Base-by-base conservation (phyloP, 35 echinoderm and acorn worm species). In the Holothuria glaberrima region DNA sequence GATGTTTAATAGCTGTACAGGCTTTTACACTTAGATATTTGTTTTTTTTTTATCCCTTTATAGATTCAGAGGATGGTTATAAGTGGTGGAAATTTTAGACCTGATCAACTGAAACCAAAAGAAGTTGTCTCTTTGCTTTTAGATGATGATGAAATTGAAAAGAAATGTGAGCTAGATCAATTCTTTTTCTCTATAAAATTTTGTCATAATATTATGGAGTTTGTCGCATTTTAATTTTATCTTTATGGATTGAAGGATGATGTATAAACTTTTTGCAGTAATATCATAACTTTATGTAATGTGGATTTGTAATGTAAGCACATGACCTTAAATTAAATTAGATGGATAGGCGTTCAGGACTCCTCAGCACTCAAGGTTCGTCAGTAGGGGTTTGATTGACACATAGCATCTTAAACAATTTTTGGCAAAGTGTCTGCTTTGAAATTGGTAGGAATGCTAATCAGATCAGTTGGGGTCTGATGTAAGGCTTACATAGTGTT, bases 21-120 rank as follows among this genome's bases (percentile, higher is more conserved):
- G 36, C 7, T 4, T 41, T 41, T 7, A 41, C 36, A 20, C 4
- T 78, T 25, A 48, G 30, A 16, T 59, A 68, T 48, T 21, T 72
- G 9, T 2, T 62, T 73, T 60, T 5, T 46, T 41, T 64, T 87
- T 10, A 59, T 56, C 27, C 44, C 31, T 59, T 88, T 74, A 54
- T 17, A 98, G 96, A 98, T 98, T 58, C 96, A 98, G 85, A 65
- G 96, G n/a, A 98, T 98, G 96, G 96, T 98, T 4, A 95, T 98
- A 59, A 92, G 85, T 89, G 96, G 96, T 41, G 96, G 96, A 20
- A 90, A 94, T 67, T 98, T 98, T 82, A 91, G 90, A 80, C 90
- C 94, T 29, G 96, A 98, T 25, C 96, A 98, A 63, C 93, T 98
- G 45, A 95, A 98, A 80, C 96, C 96, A 33, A 98, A 98, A 78